Evolutionary conservation across 92 coral and sea anemone genomes (phyloP), one percentile per base, ranked within the genome.

Genomic region (Scolanthus callimorphus): DNA sequence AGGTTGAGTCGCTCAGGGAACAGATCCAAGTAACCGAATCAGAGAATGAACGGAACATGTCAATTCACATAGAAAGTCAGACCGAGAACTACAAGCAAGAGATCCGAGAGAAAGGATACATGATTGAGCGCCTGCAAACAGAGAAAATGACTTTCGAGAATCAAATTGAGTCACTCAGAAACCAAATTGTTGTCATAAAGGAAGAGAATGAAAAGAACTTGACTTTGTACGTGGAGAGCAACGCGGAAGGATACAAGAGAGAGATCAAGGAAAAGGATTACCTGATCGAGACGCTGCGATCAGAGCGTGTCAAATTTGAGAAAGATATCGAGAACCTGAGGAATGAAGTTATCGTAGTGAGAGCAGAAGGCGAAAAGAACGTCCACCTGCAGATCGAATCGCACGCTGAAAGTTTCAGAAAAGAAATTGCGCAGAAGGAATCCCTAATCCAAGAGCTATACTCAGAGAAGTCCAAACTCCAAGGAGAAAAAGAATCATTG

Each of bases 61-160:
- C 52, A 9, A 46, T 46, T 20, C 52, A 46, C 52, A 21, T 46
- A 19, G 52, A 46, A 19, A 46, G 19, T 19, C 52, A 46, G 52
- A 46, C 52, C 4, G 52, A 46, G 23, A 46, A 9, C 52, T 9
- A 46, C 22, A 46, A 46, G 22, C 12, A 46, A 21, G 52, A 46
- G 23, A 46, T 46, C 22, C 52, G 52, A 20, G 52, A 46, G 23
- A 46, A 20, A 46, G 52, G 17, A 10, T 46, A 46, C 52, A 11
- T 46, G 12, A 46, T 46, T 21, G 52, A 46, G 23, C 8, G 19
- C 17, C 52, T 46, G 17, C 52, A 21, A 4, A 46, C 52, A 4
- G 52, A 46, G 52, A 46, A 46, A 21, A 9, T 19, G 52, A 46
- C 52, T 4, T 46, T 10, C 4, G 52, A 46, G 23, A 9, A 20